Evolutionary conservation across 1,140 invertebrate genomes (phyloP), one percentile per base, ranked within the genome.

Genomic region (Ips typographus): DNA sequence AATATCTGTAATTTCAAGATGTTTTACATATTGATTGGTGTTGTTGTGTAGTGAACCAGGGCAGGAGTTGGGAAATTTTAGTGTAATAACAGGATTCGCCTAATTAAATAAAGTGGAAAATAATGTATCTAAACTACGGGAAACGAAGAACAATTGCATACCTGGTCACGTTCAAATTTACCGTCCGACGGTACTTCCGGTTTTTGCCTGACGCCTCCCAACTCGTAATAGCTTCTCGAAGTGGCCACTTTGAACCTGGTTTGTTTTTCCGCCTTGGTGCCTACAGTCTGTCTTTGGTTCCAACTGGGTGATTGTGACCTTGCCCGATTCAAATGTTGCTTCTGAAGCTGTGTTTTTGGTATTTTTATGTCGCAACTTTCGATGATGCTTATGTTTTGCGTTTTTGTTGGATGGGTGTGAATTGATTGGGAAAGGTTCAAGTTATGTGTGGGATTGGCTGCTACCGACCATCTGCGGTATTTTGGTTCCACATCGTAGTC

Each of bases 241-340:
- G 70, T 73, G 68, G 72, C 72, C 52, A 76, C 75, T 72, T 75
- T 71, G 61, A 66, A 70, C 68, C 61, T 68, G 40, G 69, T 73
- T 60, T 65, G 52, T 57, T 65, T 70, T 71, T 70, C 56, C 62
- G 72, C 41, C 68, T 60, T 72, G 59, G 65, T 59, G 51, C 65
- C 62, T 62, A 74, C 77, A 7, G 56, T 52, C 56, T 73, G 69
- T 63, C 76, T 68, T 66, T 77, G 76, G 51, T 74, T 78, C 68
- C 78, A 78, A 40, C 71, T 75, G 3, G 77, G 79, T 7, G 77
- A 80, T 71, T 79, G 78, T 4, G 77, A 78, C 56, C 78, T 75
- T 42, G 77, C 77, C 7, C 77, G 69, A 60, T 79, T 77, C 4
- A 72, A 67, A 40, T 74, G 61, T 49, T 77, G 55, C 22, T 64